phyloP scores from a whole-genome alignment of 1,140 invertebrate species.

The Musca vetustissima region DNA sequence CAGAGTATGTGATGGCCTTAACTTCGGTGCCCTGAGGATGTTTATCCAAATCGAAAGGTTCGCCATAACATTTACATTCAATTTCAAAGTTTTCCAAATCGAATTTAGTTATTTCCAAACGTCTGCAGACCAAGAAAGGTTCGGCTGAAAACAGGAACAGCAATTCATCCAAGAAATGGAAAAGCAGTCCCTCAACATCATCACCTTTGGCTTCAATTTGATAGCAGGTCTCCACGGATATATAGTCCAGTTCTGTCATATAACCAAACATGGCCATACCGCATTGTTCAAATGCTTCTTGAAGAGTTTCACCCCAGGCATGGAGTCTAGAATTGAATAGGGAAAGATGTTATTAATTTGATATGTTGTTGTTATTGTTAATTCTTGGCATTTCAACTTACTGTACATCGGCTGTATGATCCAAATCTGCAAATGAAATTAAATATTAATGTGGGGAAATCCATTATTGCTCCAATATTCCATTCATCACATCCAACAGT shows the following conservation, averaged over 20 bases:
- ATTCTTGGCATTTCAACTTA: constrained; percentile 61
- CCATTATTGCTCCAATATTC: not conserved
- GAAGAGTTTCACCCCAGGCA: constrained; percentile 84
- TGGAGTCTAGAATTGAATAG: constrained; percentile 68
- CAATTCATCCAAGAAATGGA: constrained; percentile 93
- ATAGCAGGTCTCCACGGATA: constrained; percentile 77
- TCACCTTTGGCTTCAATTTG: constrained; percentile 84
- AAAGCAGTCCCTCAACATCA: constrained; percentile 87
- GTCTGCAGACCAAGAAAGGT: constrained; percentile 74
- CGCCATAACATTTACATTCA: constrained; percentile 86
- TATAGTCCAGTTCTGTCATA: constrained; percentile 90
- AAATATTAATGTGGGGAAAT: constrained; percentile 34
- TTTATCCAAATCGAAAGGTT: constrained; percentile 88
- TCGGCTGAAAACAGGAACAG: constrained; percentile 92
- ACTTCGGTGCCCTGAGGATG: constrained; percentile 98
- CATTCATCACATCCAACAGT: not conserved
- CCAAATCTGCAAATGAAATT: constrained; percentile 81
- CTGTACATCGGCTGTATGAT: constrained; percentile 97
- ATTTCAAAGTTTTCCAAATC: constrained; percentile 83
- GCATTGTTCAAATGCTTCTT: constrained; percentile 94
- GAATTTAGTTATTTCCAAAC: constrained; percentile 87
- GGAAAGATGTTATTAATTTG: constrained; percentile 1
- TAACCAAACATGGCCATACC: constrained; percentile 96
- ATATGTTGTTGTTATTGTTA: not conserved
- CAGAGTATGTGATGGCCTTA: constrained; percentile 99